These are phyloP conservation scores for Chorisops tibialis DNA, from an alignment of 2,888 invertebrate genomes.

Conservation along the genomic window DNA sequence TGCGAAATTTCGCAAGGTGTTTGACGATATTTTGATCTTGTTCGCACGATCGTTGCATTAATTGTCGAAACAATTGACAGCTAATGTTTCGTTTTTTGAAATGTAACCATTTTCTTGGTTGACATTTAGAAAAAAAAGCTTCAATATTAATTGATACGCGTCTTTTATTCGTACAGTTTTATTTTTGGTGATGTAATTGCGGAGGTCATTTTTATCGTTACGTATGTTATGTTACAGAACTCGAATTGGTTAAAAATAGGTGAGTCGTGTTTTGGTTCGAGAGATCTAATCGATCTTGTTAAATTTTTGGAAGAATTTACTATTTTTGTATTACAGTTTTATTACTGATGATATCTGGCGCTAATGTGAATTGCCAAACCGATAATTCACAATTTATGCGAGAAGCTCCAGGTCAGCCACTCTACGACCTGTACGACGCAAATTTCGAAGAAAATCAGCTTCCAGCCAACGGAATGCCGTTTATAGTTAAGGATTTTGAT, in stretches of 20 bases:
- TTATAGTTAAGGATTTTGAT: slow-evolving; percentile 8
- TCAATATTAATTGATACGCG: too few relatives aligned
- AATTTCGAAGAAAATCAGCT: not conserved
- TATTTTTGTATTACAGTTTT: slow-evolving; percentile 3
- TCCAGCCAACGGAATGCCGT: not conserved
- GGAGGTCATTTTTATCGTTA: slow-evolving; percentile 1
- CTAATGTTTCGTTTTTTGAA: too few relatives aligned
- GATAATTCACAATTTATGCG: not conserved
- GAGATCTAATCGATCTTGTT: not conserved
- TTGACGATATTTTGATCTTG: too few relatives aligned
- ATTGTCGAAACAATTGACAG: too few relatives aligned
- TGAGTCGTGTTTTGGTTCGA: not conserved
- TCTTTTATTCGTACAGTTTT: not conserved
- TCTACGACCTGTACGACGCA: not conserved
- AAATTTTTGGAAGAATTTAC: too few relatives aligned
- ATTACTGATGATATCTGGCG: not conserved
- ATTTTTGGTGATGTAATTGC: slow-evolving; percentile 5
- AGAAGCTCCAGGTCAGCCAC: not conserved
- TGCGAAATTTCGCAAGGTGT: too few relatives aligned
- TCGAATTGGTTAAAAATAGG: slow-evolving; percentile 8
- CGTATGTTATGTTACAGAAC: slow-evolving; percentile 21
- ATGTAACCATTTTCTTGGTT: too few relatives aligned
- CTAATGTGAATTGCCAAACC: not conserved
- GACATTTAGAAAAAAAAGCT: too few relatives aligned
- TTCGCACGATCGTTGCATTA: too few relatives aligned